A percentile compares a stretch with the other conserved stretches of the same genome.
Evolutionary conservation across 2,797 vertebrate species (phyloP).

Genomic region (Distichodus sexfasciatus): DNA sequence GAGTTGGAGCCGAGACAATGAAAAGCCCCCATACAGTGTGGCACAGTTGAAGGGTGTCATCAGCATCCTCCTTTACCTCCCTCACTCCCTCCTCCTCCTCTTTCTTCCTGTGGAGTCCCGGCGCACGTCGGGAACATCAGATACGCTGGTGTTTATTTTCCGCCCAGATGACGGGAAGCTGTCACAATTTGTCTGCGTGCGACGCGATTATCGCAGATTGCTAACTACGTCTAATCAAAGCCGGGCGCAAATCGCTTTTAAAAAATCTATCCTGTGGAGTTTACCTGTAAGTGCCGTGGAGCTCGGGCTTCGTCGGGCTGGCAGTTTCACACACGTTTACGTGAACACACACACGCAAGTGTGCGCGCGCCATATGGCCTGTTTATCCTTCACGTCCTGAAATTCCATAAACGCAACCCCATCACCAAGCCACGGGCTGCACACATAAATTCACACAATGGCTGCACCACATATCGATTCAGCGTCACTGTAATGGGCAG

Average conservation of each 20-base stretch:
- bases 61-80: constrained; percentile 32
- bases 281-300: constrained; percentile 10
- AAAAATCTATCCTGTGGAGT: not conserved
- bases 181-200: not conserved
- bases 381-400: constrained; percentile 8
- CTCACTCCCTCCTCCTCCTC: not conserved
- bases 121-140: constrained; percentile 7
- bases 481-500: too few species aligned
- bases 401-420: too few species aligned
- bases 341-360: constrained; percentile 37
- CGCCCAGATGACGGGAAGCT: constrained; percentile 2
- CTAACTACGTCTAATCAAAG: constrained; percentile 6
- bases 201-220: not conserved
- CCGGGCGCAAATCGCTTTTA: not conserved
- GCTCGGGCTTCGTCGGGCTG: constrained; percentile 27
- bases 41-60: constrained; percentile 8
- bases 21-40: constrained; percentile 32
- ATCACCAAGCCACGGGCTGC: constrained; percentile 2
- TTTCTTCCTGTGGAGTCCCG: constrained; percentile 17
- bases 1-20: too few species aligned
- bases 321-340: constrained; percentile 2
- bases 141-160: constrained; percentile 8
- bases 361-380: constrained; percentile 19
- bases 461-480: too few species aligned
- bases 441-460: too few species aligned